A percentile compares a stretch with the other conserved stretches of the same genome.
Conservation (phyloP, 2,113 vertebrate species). For the Chlamydotis undulata region DNA sequence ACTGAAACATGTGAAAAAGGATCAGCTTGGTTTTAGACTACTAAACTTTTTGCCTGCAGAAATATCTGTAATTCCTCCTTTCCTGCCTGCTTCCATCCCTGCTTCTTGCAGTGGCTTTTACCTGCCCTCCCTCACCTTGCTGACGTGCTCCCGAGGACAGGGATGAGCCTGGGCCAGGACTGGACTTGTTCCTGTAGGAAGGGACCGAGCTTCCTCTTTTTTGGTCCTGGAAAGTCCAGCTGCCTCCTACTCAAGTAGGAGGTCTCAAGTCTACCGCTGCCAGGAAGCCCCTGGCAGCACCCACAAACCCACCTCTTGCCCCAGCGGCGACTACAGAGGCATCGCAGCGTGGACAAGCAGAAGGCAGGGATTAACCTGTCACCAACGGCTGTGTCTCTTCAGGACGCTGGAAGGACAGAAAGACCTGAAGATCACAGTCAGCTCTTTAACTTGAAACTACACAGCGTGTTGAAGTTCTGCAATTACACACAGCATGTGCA, state of each 20-base stretch:
- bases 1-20: neutral
- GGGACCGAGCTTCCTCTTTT: neutral
- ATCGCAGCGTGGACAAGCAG: rapidly evolving
- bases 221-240: neutral
- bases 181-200: neutral
- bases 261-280: neutral
- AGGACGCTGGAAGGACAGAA: neutral
- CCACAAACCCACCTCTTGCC: neutral
- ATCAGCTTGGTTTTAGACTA: neutral
- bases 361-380: neutral
- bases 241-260: neutral
- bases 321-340: neutral
- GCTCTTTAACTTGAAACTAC: neutral
- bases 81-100: neutral
- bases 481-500: neutral
- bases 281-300: neutral
- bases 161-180: neutral
- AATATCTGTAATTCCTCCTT: neutral
- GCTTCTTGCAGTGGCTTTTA: neutral
- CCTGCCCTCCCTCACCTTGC: neutral
- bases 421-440: neutral
- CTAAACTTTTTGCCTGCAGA: neutral
- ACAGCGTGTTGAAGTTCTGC: neutral
- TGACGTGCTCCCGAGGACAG: neutral
- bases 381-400: neutral